Base-by-base conservation (phyloP, 2,888 invertebrate genomes). In the Agonopterix arenella region DNA sequence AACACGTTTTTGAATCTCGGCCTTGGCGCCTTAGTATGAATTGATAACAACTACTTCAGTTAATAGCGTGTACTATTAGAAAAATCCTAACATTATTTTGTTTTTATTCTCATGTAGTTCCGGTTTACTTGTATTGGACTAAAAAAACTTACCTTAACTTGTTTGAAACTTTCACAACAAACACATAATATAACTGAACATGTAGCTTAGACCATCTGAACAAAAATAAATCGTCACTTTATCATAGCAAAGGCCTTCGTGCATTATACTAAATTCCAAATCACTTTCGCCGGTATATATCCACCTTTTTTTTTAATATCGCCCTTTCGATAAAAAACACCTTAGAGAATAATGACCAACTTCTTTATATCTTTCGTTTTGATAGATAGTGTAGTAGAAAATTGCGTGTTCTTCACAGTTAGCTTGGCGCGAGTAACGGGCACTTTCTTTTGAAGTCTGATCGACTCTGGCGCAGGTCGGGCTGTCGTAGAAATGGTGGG, bases 361-460 rank as follows among this genome's bases (percentile, higher is more conserved):
- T 38, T 38, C 10, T 40, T 1, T 11, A n/a, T 40, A 40, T 40
- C 10, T 40, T 40, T 38, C 9, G 9, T 38, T 40, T n/a, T 11
- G 40, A 28, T 28, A 28, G 28, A 28, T 28, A 28, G 40, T 8
- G 46, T 46, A n/a, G 8, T 38, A 10, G 8, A 11, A 16, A 11
- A 11, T 43, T 11, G 36, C 47, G 43, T 44, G 16, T 11, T 43
- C 2, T 1, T 18, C 42, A 49, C 45, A 41, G 49, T 49, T 48
- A 8, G 38, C 11, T 44, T 45, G 9, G 36, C 45, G 55, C 54
- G 53, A 52, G 60, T 61, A 58, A 63, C 80, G 71, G 64, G 65
- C 66, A 76, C 82, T 80, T 80, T 81, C 80, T 71, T 76, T 64
- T 69, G 57, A 58, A 58, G 68, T 59, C 62, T 55, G 56, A 57